These are phyloP conservation scores for Beaufortia kweichowensis DNA, from an alignment of 2,113 vertebrate genomes.

Conservation along the genomic window DNA sequence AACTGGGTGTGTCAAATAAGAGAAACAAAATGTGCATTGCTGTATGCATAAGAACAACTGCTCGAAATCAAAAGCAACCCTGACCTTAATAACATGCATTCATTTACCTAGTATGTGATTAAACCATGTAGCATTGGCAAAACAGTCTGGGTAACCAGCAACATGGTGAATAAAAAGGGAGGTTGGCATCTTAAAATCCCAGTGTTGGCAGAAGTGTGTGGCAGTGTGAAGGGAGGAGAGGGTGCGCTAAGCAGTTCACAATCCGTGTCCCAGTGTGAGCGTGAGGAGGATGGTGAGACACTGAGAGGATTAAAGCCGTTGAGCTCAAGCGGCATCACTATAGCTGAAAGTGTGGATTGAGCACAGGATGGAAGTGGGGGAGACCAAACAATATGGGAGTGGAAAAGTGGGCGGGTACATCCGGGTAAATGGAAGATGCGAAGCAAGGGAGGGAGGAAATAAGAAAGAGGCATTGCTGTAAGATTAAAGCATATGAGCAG, in stretches of 20 bases:
- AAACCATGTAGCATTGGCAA: no score
- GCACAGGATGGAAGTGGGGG: slow-evolving; percentile 7
- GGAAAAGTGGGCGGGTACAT: slow-evolving; percentile 25
- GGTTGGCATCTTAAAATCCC: not conserved
- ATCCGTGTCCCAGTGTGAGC: slow-evolving; percentile 2
- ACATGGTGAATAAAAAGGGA: not conserved
- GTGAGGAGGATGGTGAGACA: slow-evolving; percentile 5
- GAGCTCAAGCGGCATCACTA: not conserved
- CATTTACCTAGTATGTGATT: no score
- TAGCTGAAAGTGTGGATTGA: slow-evolving; percentile 2
- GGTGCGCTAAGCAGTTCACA: slow-evolving; percentile 25
- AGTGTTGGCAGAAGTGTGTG: not conserved
- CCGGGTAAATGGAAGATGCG: not conserved
- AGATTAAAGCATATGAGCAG: slow-evolving; percentile 49
- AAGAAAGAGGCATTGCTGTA: slow-evolving; percentile 23
- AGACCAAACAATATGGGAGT: not conserved
- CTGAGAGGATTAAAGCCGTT: slow-evolving; percentile 15
- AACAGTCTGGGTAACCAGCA: no score
- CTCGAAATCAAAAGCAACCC: no score
- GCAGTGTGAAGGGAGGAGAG: slow-evolving; percentile 4
- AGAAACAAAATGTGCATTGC: no score
- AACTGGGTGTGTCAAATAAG: no score
- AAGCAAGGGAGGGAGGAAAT: slow-evolving; percentile 14
- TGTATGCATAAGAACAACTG: no score
- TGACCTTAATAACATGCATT: no score